Conservation (phyloP, 2,113 vertebrate genomes). For the Phrynosoma platyrhinos region DNA sequence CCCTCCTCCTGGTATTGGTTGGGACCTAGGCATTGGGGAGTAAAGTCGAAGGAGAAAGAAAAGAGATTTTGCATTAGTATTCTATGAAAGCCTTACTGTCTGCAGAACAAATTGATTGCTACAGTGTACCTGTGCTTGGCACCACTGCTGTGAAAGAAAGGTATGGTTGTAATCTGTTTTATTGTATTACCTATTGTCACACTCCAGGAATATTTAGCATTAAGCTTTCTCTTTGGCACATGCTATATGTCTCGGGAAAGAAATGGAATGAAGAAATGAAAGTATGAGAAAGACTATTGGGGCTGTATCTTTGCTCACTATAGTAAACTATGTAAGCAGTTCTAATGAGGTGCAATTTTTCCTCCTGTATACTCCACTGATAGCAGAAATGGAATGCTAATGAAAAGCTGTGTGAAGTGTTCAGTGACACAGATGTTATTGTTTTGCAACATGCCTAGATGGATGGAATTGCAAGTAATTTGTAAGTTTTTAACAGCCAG, state of each 20-base stretch:
- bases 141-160: conserved; percentile 92
- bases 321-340: conserved; percentile 68
- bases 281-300: conserved; percentile 51
- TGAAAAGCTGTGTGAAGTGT: conserved; percentile 59
- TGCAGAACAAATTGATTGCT: conserved; percentile 98
- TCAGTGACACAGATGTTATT: conserved; percentile 57
- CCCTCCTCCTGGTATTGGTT: conserved; percentile 89
- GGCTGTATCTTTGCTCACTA: conserved; percentile 77
- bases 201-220: conserved; percentile 80
- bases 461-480: conserved; percentile 61
- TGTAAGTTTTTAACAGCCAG: conserved; percentile 54
- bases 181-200: conserved; percentile 84
- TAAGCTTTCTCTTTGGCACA: conserved; percentile 67
- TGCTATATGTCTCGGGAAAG: conserved; percentile 68
- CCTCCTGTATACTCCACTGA: conserved; percentile 56
- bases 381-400: conserved; percentile 69
- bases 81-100: conserved; percentile 89
- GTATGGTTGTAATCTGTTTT: conserved; percentile 90
- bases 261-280: conserved; percentile 74
- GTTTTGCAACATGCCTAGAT: conserved; percentile 48
- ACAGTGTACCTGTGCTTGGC: conserved; percentile 96
- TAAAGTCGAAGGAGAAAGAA: conserved; percentile 88
- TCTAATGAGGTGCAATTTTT: conserved; percentile 72
- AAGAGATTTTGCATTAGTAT: conserved; percentile 92
- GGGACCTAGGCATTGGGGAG: conserved; percentile 87